phyloP scores from a whole-genome alignment of 2,113 vertebrate species.

The Callithrix jacchus region DNA sequence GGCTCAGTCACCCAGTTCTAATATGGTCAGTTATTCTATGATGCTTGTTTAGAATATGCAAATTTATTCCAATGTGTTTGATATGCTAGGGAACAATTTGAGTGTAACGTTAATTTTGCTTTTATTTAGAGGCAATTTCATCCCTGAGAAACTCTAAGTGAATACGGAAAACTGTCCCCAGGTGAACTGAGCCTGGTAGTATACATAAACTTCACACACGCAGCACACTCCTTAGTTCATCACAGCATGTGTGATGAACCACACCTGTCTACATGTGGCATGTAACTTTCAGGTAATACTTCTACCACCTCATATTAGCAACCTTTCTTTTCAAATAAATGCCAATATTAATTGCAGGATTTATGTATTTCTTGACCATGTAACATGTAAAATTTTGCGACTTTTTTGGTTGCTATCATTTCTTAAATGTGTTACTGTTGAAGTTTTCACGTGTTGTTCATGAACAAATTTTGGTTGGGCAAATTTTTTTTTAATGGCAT shows the following conservation, averaged over 20 bases:
- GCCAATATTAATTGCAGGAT: not conserved
- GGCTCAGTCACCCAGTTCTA: not conserved
- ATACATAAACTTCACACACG: not conserved
- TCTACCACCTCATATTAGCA: not conserved
- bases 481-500: not conserved
- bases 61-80: not conserved
- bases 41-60: not conserved
- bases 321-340: not conserved
- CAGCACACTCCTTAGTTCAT: not conserved
- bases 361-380: not conserved
- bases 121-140: not conserved
- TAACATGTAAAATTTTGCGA: not conserved
- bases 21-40: not conserved
- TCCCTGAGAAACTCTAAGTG: not conserved
- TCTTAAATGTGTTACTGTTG: not conserved
- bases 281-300: not conserved
- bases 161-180: not conserved
- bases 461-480: not conserved
- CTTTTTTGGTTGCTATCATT: not conserved
- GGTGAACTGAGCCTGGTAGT: not conserved
- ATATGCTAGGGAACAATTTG: not conserved
- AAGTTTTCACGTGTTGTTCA: not conserved
- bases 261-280: not conserved
- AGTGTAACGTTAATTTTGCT: not conserved
- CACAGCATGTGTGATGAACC: not conserved